Evolutionary conservation across 2,113 vertebrate species (phyloP).

Genomic region (Myotis yumanensis): DNA sequence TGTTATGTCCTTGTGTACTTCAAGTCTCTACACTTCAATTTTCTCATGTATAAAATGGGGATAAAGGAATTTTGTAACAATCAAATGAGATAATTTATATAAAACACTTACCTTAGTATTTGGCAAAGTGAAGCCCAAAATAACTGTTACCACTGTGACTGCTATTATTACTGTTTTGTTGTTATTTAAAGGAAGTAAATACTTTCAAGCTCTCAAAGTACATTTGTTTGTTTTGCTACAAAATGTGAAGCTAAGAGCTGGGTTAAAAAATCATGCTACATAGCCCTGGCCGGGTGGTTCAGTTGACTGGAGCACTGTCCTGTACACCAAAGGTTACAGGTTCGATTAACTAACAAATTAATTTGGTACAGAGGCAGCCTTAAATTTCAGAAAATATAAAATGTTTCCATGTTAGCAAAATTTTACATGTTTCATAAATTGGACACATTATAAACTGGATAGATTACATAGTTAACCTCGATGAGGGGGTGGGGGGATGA

Average conservation of each 20-base stretch:
- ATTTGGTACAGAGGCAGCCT: not conserved
- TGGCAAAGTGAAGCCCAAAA: not conserved
- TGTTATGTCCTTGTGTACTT: not conserved
- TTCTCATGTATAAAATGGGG: not conserved
- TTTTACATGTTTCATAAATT: not conserved
- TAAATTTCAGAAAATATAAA: slow-evolving; percentile 39
- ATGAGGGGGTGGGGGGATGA: too few relatives aligned
- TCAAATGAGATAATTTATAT: not conserved
- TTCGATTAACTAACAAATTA: not conserved
- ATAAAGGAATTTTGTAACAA: slow-evolving; percentile 20
- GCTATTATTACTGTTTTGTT: not conserved
- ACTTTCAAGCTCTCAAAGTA: not conserved
- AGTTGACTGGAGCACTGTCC: not conserved
- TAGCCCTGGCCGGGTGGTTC: not conserved
- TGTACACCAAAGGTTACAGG: not conserved
- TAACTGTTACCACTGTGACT: not conserved
- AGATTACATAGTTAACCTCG: not conserved
- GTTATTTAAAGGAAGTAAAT: not conserved
- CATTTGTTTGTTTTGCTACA: not conserved
- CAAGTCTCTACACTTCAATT: not conserved
- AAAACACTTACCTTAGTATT: not conserved
- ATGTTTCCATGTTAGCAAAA: not conserved
- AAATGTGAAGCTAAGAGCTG: slow-evolving; percentile 33
- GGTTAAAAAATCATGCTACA: not conserved
- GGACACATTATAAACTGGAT: not conserved